phyloP scores from a whole-genome alignment of 2,888 invertebrate species.

The Patella pellucida region DNA sequence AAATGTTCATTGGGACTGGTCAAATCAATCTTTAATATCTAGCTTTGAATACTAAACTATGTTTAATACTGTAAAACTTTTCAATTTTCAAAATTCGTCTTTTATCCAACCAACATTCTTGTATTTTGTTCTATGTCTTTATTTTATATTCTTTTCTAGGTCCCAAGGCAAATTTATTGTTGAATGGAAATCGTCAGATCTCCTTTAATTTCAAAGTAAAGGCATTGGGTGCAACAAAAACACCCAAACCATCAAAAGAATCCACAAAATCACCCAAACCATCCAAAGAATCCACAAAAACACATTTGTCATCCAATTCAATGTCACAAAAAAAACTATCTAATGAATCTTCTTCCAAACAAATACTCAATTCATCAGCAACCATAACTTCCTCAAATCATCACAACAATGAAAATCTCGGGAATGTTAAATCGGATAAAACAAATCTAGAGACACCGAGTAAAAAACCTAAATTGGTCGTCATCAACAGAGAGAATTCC shows the following conservation, averaged over 20 bases:
- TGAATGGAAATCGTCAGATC: slow-evolving; percentile 38
- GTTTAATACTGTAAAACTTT: too few species aligned
- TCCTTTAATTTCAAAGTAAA: slow-evolving; percentile 43
- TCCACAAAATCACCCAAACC: slow-evolving; percentile 1
- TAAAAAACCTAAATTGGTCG: slow-evolving; percentile 39
- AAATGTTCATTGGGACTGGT: too few species aligned
- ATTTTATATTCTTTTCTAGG: slow-evolving; percentile 35
- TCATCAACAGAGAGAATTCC: slow-evolving; percentile 45
- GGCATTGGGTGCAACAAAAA: slow-evolving; percentile 16
- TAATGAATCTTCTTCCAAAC: too few species aligned
- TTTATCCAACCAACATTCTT: neutral
- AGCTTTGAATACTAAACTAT: too few species aligned
- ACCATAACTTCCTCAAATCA: too few species aligned
- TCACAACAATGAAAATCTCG: too few species aligned
- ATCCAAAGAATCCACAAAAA: slow-evolving; percentile 12
- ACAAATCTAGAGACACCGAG: slow-evolving; percentile 8
- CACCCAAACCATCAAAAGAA: neutral
- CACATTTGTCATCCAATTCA: neutral
- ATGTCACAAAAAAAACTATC: too few species aligned
- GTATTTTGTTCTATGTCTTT: neutral
- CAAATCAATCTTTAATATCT: too few species aligned
- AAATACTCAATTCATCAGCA: too few species aligned
- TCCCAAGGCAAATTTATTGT: slow-evolving; percentile 39
- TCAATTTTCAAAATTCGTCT: neutral
- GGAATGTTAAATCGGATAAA: too few species aligned